Conservation (phyloP, 1,140 invertebrate species). For the Zaprionus ghesquierei region DNA sequence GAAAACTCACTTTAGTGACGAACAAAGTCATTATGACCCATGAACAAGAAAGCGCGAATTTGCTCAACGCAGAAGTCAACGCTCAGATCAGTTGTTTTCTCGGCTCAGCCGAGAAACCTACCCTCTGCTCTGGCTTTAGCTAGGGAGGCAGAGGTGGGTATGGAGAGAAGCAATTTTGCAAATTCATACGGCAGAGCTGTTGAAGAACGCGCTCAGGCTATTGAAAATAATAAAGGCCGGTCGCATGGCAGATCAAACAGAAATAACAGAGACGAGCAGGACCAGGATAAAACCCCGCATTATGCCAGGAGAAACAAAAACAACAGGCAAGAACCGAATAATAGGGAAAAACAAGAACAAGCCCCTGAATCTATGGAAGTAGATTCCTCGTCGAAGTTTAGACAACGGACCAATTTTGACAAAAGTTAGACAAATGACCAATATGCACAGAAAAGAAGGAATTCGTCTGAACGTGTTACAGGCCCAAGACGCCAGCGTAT, state of each 20-base stretch:
- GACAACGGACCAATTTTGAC: background rate
- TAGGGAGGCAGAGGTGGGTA: too few species aligned
- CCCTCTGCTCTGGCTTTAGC: background rate
- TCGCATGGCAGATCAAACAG: background rate
- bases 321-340: background rate
- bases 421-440: background rate
- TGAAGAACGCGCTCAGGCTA: conserved; percentile 14
- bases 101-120: background rate
- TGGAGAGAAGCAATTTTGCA: too few species aligned
- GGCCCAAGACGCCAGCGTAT: background rate
- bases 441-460: background rate
- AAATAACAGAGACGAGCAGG: background rate
- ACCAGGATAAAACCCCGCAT: conserved; percentile 8
- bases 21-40: conserved; percentile 40
- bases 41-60: conserved; percentile 13
- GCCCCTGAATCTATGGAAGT: conserved; percentile 23
- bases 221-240: too few species aligned
- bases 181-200: background rate
- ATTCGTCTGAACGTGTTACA: background rate
- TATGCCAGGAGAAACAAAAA: background rate
- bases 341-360: conserved; percentile 2
- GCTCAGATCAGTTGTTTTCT: background rate
- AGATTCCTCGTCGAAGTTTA: conserved; percentile 1
- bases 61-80: background rate
- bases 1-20: conserved; percentile 18